Base-by-base conservation (phyloP, 2,113 vertebrate genomes). In the Daboia siamensis region DNA sequence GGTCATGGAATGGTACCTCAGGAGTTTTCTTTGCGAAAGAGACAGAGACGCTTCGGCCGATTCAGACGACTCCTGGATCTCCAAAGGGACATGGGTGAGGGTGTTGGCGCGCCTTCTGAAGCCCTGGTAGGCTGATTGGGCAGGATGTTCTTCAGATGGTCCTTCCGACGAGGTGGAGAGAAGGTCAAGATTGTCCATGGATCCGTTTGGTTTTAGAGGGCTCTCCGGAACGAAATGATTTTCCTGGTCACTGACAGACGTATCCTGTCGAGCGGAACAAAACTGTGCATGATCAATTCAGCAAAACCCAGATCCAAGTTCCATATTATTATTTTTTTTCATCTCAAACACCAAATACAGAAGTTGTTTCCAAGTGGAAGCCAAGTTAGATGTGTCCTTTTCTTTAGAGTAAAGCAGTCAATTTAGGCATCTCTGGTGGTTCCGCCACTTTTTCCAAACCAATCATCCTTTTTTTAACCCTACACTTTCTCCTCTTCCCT, bases 1-100 rank as follows among this genome's bases (percentile, higher is more conserved):
- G 98, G 99, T 99, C 98, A 99, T 98, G 1, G 99, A 99, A 98
- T 99, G 99, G 97, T 99, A 98, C 95, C 99, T 98, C 96, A 98
- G 97, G 80, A 99, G 98, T 94, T 98, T 99, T 94, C 98, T 98
- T 87, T 99, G 99, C 15, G 96, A 95, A 94, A 97, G 93, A n/a
- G 97, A 96, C 0, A 98, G 96, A 0, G 97, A 97, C 9, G 97
- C 97, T 96, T 97, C 97, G 0, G 74, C 93, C 26, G 90, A 95
- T 91, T 92, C 97, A 55, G 91, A 94, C 93, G 88, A 94, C 1
- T 56, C 97, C 91, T 87, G 97, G 61, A 96, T 96, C 12, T 97
- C 96, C 0, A 96, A 95, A 0, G 99, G 98, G 69, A 99, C 94
- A 90, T 99, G 98, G 93, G 98, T 99, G 94, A 98, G 97, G 1